Evolutionary conservation across 1,140 invertebrate genomes (phyloP), one percentile per base, ranked within the genome.

Genomic region (Chironomus tepperi): DNA sequence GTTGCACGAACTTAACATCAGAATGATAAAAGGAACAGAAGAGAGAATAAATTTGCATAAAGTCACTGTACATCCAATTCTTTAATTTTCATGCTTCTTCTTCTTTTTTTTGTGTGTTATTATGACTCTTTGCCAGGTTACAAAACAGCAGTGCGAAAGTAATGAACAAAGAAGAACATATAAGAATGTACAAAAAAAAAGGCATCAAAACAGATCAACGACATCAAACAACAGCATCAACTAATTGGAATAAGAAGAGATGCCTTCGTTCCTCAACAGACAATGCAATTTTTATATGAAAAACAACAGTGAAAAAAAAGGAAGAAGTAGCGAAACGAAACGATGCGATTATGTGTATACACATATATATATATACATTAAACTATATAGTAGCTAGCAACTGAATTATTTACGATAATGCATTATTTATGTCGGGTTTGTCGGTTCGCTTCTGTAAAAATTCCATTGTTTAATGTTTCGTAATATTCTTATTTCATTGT

Each of bases 371-470:
- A 57, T 57, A 15, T 57, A 57, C 15, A n/a, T n/a, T 57, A 57
- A 57, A 57, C 47, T 57, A n/a, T 57, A 57, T 57, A 57, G 47
- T 57, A 57, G 47, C 47, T 57, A 57, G 47, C 47, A 57, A 57
- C 47, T 57, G 47, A 57, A 57, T 57, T 57, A 57, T 57, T 57
- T 57, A 57, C 47, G 47, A 57, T 57, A 57, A 57, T 57, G 47
- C 47, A 57, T 57, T 57, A 57, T 57, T 57, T 57, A 57, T 57
- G 47, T 57, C 47, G 47, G 47, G 47, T 57, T 57, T 57, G 47
- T 57, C 47, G 47, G 47, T 57, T 57, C 47, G 47, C 47, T 57
- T 57, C 47, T 57, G 47, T 57, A 15, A 57, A 34, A 57, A 57
- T 57, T 57, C 47, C 47, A 57, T 57, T 57, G 47, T 57, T 57